These are phyloP conservation scores for Tiphia femorata DNA, from an alignment of 2,888 invertebrate genomes.

Conservation along the genomic window DNA sequence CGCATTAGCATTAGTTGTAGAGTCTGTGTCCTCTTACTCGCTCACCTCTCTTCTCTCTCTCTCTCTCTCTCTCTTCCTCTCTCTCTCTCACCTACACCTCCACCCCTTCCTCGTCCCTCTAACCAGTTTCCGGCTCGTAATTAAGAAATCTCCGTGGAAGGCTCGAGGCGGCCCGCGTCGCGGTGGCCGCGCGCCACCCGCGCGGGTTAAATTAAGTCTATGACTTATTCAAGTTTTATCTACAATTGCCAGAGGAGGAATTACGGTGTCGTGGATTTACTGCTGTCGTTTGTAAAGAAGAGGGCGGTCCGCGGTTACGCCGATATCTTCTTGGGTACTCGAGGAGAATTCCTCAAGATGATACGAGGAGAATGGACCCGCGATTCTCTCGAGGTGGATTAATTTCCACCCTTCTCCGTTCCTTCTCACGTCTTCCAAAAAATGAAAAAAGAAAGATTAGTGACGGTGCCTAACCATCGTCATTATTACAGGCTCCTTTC, in stretches of 20 bases:
- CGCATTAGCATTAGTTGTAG: too few species aligned
- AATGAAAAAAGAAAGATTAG: too few species aligned
- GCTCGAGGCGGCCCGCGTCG: conserved; percentile 23
- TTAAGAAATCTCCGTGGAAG: conserved; percentile 66
- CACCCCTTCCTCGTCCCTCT: conserved; percentile 10
- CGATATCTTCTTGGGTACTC: too few species aligned
- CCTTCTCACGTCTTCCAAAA: background rate
- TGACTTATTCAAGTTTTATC: conserved; percentile 69
- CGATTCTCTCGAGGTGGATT: too few species aligned
- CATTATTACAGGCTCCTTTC: background rate
- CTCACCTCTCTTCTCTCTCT: conserved; percentile 11
- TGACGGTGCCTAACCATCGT: too few species aligned
- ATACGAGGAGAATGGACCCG: too few species aligned
- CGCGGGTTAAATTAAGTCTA: conserved; percentile 65
- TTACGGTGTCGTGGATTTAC: conserved; percentile 56
- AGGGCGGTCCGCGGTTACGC: too few species aligned
- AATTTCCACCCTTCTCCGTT: background rate
- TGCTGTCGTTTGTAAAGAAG: too few species aligned
- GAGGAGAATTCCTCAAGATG: too few species aligned
- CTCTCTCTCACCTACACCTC: too few species aligned
- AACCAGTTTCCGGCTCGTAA: conserved; percentile 49
- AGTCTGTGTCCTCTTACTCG: too few species aligned
- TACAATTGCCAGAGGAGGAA: conserved; percentile 65
- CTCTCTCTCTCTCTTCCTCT: conserved; percentile 12
- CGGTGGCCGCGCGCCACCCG: conserved; percentile 41